Base-by-base conservation (phyloP, 2,797 vertebrate species). In the Tiaroga cobitis region DNA sequence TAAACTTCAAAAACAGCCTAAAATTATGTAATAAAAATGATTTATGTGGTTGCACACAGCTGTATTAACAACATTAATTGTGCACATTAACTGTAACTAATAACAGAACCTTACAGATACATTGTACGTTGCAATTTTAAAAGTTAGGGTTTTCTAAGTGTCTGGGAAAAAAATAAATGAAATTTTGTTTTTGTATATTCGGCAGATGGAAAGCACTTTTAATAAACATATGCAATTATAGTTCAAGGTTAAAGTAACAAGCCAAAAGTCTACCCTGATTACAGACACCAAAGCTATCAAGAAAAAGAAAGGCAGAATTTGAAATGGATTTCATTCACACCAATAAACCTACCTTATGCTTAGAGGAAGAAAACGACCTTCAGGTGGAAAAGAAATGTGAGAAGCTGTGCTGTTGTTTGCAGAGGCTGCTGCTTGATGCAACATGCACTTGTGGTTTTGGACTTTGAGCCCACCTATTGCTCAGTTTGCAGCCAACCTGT, bases 381-480 rank as follows among this genome's bases (percentile, higher is more conserved):
- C 37, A 26, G 8, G 34, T 6, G 19, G 24, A 61, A 81, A 11
- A 69, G 32, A 81, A 32, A 80, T 51, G 7, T 80, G 26, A 68
- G 43, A 41, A 51, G 69, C 13, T 19, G 3, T 32, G 51, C 21
- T 51, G 75, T 21, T 80, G 43, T 49, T 51, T 80, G 77, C 78
- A 54, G 46, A 69, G 46, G 65, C 24, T 61, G 74, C 24, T 56
- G 74, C 32, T 29, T 46, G 29, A 49, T 81, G 46, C 46, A 81
- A 7, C 46, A n/a, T 68, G 79, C 29, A 37, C 41, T 69, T 81
- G 65, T 81, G 65, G 79, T 81, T 81, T 81, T 51, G 79, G 15
- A 69, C 79, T 39, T 19, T 34, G 29, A 80, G 43, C 11, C 65
- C 21, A 81, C 46, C 63, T 69, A 51, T 16, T 51, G 29, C 34